A percentile compares a stretch with the other conserved stretches of the same genome.
These are phyloP conservation scores for Calonectris borealis DNA, from an alignment of 2,113 vertebrate genomes.

Conservation along the genomic window DNA sequence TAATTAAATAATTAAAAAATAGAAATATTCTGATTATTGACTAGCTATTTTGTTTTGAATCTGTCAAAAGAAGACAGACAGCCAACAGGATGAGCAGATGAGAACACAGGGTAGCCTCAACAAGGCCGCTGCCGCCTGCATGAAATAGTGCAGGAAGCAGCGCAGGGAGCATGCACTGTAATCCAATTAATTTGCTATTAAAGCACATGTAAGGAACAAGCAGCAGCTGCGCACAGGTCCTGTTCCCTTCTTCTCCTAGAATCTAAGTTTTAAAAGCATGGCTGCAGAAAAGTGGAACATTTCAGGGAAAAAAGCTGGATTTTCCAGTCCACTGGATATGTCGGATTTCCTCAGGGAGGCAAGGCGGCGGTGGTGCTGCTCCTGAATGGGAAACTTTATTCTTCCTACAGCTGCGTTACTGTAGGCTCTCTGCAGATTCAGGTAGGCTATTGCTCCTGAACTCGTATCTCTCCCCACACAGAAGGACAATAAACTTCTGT, in stretches of 20 bases:
- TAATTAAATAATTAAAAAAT: slow-evolving; percentile 22
- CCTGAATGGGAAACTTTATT: neutral
- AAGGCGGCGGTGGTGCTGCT: neutral
- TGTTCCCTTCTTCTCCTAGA: neutral
- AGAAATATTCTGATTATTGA: slow-evolving; percentile 21
- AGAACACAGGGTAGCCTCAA: neutral
- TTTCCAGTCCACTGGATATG: neutral
- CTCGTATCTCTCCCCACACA: neutral
- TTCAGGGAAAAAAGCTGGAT: neutral
- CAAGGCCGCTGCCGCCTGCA: fast-evolving
- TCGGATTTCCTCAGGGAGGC: neutral
- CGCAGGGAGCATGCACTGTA: neutral
- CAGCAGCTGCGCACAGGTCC: neutral
- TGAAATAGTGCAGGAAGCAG: slow-evolving; percentile 11
- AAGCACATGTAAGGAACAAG: neutral
- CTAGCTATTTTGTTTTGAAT: slow-evolving; percentile 21
- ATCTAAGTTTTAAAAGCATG: neutral
- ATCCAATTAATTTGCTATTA: slow-evolving; percentile 30
- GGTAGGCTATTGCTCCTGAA: neutral
- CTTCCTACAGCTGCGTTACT: neutral
- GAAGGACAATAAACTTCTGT: neutral
- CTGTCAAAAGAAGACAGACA: neutral
- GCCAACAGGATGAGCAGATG: neutral
- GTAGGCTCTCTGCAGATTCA: neutral
- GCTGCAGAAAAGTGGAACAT: neutral